Conservation (phyloP, 2,888 invertebrate species). For the Lasioglossum vierecki region DNA sequence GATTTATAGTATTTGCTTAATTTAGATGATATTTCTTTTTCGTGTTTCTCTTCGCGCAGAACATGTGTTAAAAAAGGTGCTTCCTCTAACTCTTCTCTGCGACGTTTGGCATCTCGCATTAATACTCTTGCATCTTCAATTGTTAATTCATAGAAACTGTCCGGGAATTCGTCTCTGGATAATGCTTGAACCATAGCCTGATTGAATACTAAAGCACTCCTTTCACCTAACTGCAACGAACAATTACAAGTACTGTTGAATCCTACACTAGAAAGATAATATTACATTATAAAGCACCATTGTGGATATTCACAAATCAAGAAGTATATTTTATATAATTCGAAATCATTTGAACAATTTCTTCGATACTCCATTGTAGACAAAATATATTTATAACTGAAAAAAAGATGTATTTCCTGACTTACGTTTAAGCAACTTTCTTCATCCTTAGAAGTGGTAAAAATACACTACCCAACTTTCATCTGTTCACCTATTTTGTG, state of each 20-base stretch:
- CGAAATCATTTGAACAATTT: not conserved
- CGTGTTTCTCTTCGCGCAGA: slow-evolving; percentile 86
- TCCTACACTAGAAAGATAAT: not conserved
- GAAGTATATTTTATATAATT: not conserved
- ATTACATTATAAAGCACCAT: not conserved
- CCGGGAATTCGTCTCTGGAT: slow-evolving; percentile 90
- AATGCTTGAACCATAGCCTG: slow-evolving; percentile 85
- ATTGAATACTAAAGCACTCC: slow-evolving; percentile 90
- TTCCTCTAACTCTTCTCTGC: slow-evolving; percentile 88
- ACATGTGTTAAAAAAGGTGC: slow-evolving; percentile 90
- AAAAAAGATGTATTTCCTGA: not conserved
- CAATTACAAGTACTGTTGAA: slow-evolving; percentile 18
- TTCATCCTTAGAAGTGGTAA: not conserved
- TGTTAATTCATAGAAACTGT: slow-evolving; percentile 95
- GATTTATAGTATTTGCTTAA: slow-evolving; percentile 90
- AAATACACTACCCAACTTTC: not conserved
- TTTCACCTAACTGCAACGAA: slow-evolving; percentile 88
- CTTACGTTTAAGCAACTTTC: not conserved
- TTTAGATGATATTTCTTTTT: slow-evolving; percentile 86
- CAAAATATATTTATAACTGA: not conserved
- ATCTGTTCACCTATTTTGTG: not conserved
- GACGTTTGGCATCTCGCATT: slow-evolving; percentile 89
- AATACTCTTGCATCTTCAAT: slow-evolving; percentile 92
- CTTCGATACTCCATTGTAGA: not conserved
- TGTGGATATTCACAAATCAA: not conserved